Evolutionary conservation across 2,888 invertebrate species (phyloP).

Genomic region (Aelia acuminata): DNA sequence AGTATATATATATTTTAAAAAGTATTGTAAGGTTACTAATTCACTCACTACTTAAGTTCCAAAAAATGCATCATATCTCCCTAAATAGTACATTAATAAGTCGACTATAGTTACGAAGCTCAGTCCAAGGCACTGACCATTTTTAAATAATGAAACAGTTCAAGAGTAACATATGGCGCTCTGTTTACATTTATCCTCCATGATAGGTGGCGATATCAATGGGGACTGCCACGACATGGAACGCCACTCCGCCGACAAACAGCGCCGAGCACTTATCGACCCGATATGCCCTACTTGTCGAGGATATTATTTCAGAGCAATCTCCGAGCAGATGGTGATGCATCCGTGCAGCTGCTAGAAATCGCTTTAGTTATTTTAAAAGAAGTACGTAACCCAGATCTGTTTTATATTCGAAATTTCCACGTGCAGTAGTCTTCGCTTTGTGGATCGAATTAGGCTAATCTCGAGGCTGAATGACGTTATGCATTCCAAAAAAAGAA

Average conservation of each 20-base stretch:
- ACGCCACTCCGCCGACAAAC: slow-evolving; percentile 2
- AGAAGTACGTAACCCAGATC: not conserved
- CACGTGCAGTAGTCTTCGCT: not conserved
- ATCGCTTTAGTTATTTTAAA: not conserved
- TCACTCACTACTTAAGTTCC: too few relatives aligned
- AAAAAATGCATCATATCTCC: too few relatives aligned
- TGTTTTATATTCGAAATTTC: not conserved
- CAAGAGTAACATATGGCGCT: not conserved
- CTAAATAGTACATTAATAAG: too few relatives aligned
- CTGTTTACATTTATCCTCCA: not conserved
- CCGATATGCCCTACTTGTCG: slow-evolving; percentile 3
- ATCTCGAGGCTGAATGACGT: not conserved
- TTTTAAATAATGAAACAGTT: too few relatives aligned
- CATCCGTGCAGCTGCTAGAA: not conserved
- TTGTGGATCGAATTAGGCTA: not conserved
- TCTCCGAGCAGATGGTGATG: not conserved
- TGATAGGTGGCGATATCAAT: not conserved
- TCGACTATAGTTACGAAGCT: too few relatives aligned
- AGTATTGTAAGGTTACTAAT: too few relatives aligned
- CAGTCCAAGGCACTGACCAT: too few relatives aligned
- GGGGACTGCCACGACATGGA: not conserved
- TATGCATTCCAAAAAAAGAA: not conserved
- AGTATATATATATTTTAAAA: too few relatives aligned
- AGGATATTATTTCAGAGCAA: not conserved
- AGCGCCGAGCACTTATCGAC: not conserved